Conservation (phyloP, 2,113 vertebrate genomes). For the Proterorhinus semilunaris region DNA sequence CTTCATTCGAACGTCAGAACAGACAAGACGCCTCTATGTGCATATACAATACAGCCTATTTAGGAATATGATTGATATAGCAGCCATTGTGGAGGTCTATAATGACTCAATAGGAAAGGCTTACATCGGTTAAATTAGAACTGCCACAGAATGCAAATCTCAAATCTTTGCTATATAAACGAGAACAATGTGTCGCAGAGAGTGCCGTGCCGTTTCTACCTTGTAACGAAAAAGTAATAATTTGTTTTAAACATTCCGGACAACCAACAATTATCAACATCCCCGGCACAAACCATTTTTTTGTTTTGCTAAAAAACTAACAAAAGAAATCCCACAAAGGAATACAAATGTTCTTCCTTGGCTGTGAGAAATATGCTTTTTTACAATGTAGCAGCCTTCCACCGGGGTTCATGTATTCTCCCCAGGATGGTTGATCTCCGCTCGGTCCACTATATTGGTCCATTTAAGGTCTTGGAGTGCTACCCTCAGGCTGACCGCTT, state of each 20-base stretch:
- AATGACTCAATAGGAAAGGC: slow-evolving; percentile 17
- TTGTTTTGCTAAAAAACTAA: too few species aligned
- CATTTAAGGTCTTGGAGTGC: slow-evolving; percentile 36
- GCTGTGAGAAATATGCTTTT: not conserved
- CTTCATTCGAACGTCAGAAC: slow-evolving; percentile 44
- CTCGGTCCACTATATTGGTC: slow-evolving; percentile 36
- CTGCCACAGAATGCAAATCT: not conserved
- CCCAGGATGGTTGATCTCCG: slow-evolving; percentile 33
- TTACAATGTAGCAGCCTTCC: not conserved
- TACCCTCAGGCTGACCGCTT: slow-evolving; percentile 29
- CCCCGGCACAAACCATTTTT: not conserved
- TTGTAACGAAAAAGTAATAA: not conserved
- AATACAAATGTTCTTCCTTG: not conserved
- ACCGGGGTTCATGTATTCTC: slow-evolving; percentile 23
- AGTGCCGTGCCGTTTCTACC: not conserved
- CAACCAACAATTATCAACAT: not conserved
- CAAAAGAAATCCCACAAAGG: not conserved
- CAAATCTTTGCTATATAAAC: not conserved
- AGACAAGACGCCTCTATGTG: slow-evolving; percentile 7
- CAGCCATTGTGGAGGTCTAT: slow-evolving; percentile 16
- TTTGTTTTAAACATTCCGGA: not conserved
- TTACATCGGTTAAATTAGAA: not conserved
- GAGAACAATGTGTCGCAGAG: not conserved
- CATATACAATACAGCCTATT: slow-evolving; percentile 14
- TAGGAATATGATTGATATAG: slow-evolving; percentile 9